A percentile compares a stretch with the other conserved stretches of the same genome.
Conservation (phyloP, 92 coral and sea anemone species). For the Porites evermanni region DNA sequence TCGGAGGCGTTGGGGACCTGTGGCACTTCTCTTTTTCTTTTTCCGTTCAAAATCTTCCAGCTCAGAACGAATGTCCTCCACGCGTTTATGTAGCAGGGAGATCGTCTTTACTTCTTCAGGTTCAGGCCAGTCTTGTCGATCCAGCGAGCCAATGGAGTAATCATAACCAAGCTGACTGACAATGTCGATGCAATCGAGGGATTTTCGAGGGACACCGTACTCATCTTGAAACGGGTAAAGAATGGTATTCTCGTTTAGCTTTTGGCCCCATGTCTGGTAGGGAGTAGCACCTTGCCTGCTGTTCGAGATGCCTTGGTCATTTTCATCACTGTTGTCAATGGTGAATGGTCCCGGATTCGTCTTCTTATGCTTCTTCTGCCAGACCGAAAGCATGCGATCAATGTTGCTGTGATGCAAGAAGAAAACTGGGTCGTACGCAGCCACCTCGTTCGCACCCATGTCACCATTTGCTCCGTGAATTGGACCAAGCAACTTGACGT, state of each 20-base stretch:
- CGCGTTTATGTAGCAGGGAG: constrained; percentile 1
- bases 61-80: constrained; percentile 14
- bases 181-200: constrained; percentile 43
- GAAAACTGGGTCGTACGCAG: constrained; percentile 41
- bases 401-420: constrained; percentile 38
- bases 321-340: constrained; percentile 38
- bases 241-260: constrained; percentile 45
- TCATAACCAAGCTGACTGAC: constrained; percentile 41
- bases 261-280: constrained; percentile 57
- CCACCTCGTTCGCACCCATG: constrained; percentile 44
- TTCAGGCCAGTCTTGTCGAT: constrained; percentile 29
- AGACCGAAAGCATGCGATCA: constrained; percentile 43
- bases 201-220: constrained; percentile 55
- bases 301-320: constrained; percentile 40
- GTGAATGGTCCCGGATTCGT: constrained; percentile 25
- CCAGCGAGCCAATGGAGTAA: constrained; percentile 46
- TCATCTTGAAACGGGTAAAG: constrained; percentile 56
- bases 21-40: background rate
- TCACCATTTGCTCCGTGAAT: constrained; percentile 40
- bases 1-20: constrained; percentile 21
- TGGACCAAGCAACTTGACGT: constrained; percentile 2
- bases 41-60: background rate
- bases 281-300: constrained; percentile 53
- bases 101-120: constrained; percentile 27
- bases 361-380: constrained; percentile 42